These are phyloP conservation scores for Heterotilapia buettikoferi DNA, from an alignment of 2,113 vertebrate genomes.

Conservation along the genomic window DNA sequence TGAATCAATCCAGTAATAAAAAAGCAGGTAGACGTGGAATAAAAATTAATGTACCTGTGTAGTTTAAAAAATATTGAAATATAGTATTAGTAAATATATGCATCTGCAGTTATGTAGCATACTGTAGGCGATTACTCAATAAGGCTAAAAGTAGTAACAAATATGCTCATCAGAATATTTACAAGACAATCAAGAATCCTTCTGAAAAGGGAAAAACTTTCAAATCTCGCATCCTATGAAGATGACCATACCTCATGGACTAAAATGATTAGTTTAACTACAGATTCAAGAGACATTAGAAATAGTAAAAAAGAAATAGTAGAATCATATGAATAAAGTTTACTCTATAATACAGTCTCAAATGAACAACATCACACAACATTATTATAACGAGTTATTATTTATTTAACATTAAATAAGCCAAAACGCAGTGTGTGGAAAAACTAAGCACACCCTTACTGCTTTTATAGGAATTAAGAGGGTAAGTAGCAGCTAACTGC, in stretches of 20 bases:
- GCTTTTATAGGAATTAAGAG: neutral
- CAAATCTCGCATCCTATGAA: neutral
- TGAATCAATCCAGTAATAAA: neutral
- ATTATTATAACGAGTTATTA: neutral
- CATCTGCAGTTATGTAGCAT: neutral
- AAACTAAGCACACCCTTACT: neutral
- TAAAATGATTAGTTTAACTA: neutral
- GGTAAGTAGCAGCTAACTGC: neutral
- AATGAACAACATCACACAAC: neutral
- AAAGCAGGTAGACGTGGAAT: neutral
- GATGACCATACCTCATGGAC: neutral
- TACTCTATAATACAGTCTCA: neutral
- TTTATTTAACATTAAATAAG: neutral
- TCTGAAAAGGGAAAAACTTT: fast-evolving
- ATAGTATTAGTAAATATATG: neutral
- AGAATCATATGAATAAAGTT: neutral
- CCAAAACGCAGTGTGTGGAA: neutral
- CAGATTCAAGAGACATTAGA: neutral
- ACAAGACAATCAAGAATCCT: neutral
- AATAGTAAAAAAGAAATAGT: neutral
- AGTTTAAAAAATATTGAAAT: neutral
- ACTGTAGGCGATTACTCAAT: neutral
- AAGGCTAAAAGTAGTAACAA: neutral
- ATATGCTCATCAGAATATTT: neutral
- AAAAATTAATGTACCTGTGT: fast-evolving